phyloP scores from a whole-genome alignment of 1,140 invertebrate species.

The Hyposmocoma kahamanoa region DNA sequence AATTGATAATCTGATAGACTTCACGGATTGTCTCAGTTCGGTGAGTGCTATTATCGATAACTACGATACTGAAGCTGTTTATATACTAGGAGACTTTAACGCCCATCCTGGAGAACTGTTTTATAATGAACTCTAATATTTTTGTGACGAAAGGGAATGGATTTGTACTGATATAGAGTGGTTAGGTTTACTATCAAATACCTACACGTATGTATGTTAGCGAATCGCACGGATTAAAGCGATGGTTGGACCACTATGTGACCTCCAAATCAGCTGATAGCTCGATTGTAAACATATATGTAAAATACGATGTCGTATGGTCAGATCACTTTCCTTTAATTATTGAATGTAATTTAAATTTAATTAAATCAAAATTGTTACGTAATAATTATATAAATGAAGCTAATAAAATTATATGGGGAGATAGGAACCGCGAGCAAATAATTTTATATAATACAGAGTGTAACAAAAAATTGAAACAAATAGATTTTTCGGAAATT shows the following conservation, averaged over 20 bases:
- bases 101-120: no score
- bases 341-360: not conserved
- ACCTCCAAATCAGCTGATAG: not conserved
- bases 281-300: not conserved
- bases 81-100: no score
- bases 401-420: not conserved
- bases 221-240: not conserved
- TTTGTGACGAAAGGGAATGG: not conserved
- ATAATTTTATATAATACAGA: not conserved
- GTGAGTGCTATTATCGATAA: no score
- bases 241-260: slow-evolving; percentile 13
- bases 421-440: not conserved
- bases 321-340: slow-evolving; percentile 7
- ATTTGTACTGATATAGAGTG: not conserved
- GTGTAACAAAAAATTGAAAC: not conserved
- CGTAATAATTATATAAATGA: not conserved
- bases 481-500: not conserved
- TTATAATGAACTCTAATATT: not conserved
- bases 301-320: slow-evolving; percentile 2
- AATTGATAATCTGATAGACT: no score
- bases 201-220: slow-evolving; percentile 7
- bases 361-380: not conserved
- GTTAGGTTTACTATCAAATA: not conserved
- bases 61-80: no score
- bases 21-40: no score